Base-by-base conservation (phyloP, 2,797 vertebrate species). In the Anguilla anguilla region DNA sequence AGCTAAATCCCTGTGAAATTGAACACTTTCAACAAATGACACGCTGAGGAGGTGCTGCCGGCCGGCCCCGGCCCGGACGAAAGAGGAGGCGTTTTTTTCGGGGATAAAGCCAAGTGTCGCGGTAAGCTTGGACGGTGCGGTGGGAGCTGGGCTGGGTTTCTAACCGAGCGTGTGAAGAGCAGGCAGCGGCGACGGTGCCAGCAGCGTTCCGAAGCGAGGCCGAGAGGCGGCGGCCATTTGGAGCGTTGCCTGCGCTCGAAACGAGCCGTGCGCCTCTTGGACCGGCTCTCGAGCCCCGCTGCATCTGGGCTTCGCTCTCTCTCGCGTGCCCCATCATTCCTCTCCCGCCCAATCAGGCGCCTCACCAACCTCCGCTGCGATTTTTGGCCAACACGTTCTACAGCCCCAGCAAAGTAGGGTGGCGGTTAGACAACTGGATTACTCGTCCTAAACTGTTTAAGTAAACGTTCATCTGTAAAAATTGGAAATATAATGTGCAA, bases 1-100 rank as follows among this genome's bases (percentile, higher is more conserved):
- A 7, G 77, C 49, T 84, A 84, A 84, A 84, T 28, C 82, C 51
- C 82, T 84, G 53, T 84, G 82, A 84, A 84, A 84, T 57, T 84
- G 82, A 84, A 84, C 82, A 55, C 82, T 84, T 81, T 77, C 51
- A 39, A 57, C 1, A 84, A 84, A 84, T 35, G 82, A 84, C 82
- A 84, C 15, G 35, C 74, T 7, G 5, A 79, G 35, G 5, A 79
- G 35, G 74, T 15, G 3, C 39, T 15, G 22, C 77, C 7, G 43
- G 43, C 19, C 17, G 43, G 43, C 9, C 46, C 0, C 43, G 2
- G 22, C 43, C 77, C 11, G 43, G 46, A 25, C 6, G 39, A 49
- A 19, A 46, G 43, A 4, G 77, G 77, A 51, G 77, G 17, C 39
- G 9, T 2, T 22, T 81, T 81, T 72, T n/a, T 51, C 43, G 9